Conservation (phyloP, 2,113 vertebrate species). For the Arothron firmamentum region DNA sequence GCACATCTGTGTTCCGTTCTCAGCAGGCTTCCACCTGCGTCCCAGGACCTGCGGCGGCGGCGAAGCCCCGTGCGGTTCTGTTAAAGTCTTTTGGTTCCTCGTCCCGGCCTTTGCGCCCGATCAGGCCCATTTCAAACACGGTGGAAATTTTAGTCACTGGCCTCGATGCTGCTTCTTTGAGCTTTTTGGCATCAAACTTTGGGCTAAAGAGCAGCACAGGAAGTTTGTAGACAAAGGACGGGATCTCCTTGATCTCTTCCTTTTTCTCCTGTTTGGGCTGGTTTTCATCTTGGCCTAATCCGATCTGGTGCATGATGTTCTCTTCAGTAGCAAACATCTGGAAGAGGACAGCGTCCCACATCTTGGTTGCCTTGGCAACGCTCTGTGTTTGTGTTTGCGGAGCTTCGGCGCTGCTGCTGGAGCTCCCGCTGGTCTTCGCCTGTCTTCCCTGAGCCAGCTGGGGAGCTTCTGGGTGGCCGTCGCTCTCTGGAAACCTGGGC, state of each 20-base stretch:
- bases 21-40: constrained; percentile 15
- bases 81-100: constrained; percentile 88
- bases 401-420: background rate
- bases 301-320: constrained; percentile 76
- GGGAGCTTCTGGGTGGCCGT: constrained; percentile 32
- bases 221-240: constrained; percentile 72
- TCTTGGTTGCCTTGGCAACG: constrained; percentile 75
- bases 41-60: constrained; percentile 39
- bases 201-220: constrained; percentile 87
- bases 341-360: constrained; percentile 94
- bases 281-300: constrained; percentile 59
- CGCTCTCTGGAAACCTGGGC: constrained; percentile 63
- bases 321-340: constrained; percentile 81
- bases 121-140: constrained; percentile 75
- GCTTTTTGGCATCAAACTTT: constrained; percentile 86
- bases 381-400: constrained; percentile 50
- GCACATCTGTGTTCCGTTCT: constrained; percentile 22
- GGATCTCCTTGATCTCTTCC: constrained; percentile 56
- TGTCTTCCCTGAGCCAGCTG: constrained; percentile 29
- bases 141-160: constrained; percentile 75
- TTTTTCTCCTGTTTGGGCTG: constrained; percentile 47
- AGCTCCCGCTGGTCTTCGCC: constrained; percentile 23
- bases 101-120: constrained; percentile 73
- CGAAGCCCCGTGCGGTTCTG: constrained; percentile 84
- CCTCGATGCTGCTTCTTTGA: constrained; percentile 82